phyloP scores from a whole-genome alignment of 2,113 vertebrate genomes.

The Dolichallabes microphthalmus region DNA sequence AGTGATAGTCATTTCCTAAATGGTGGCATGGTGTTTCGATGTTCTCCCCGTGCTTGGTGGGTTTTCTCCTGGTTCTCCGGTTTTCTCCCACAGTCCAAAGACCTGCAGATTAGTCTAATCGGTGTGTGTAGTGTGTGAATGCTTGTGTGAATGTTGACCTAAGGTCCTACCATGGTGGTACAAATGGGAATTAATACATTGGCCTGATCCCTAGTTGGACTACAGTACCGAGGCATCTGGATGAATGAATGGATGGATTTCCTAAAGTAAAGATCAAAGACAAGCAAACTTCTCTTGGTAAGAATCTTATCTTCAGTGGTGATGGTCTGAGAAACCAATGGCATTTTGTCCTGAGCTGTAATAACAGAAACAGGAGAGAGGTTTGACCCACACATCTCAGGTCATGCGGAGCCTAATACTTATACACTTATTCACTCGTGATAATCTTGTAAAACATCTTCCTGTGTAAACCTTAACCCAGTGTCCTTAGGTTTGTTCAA shows the following conservation, averaged over 20 bases:
- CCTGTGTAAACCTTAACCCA: conserved; percentile 39
- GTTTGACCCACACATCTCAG: not conserved
- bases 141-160: too few relatives aligned
- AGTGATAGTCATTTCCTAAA: not conserved
- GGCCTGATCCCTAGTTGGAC: too few relatives aligned
- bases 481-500: conserved; percentile 37
- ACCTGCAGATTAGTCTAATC: too few relatives aligned
- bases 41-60: too few relatives aligned
- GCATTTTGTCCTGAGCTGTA: conserved; percentile 34
- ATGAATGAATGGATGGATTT: not conserved
- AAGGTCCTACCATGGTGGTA: too few relatives aligned
- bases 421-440: conserved; percentile 44
- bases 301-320: conserved; percentile 13
- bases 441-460: conserved; percentile 46
- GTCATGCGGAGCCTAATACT: conserved; percentile 4
- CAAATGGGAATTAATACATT: too few relatives aligned
- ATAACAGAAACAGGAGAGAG: conserved; percentile 31
- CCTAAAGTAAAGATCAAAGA: not conserved
- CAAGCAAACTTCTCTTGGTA: conserved; percentile 4
- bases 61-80: too few relatives aligned
- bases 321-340: conserved; percentile 27
- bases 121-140: too few relatives aligned
- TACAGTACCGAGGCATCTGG: too few relatives aligned
- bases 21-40: too few relatives aligned
- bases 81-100: too few relatives aligned